Evolutionary conservation across 1,140 invertebrate species (phyloP).

Genomic region (Anastatus disparis): DNA sequence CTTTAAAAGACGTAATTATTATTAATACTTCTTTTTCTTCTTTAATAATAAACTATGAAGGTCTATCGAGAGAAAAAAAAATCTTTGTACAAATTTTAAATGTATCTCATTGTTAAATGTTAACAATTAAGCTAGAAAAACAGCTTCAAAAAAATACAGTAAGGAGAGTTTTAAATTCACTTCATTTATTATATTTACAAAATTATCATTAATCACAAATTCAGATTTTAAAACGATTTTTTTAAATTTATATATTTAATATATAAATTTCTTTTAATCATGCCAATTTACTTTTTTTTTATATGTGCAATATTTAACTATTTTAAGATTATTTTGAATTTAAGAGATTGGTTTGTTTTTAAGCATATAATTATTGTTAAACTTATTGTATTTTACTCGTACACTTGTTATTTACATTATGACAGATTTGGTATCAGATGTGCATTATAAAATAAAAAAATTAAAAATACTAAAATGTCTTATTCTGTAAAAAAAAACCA

Average conservation of each 20-base stretch:
- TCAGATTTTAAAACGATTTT: not conserved
- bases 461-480: not conserved
- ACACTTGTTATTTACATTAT: slow-evolving; percentile 36
- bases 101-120: slow-evolving; percentile 42
- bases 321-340: slow-evolving; percentile 13
- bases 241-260: not conserved
- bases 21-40: slow-evolving; percentile 8
- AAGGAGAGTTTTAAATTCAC: not conserved
- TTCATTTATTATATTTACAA: not conserved
- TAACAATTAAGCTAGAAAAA: slow-evolving; percentile 19
- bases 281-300: slow-evolving; percentile 40
- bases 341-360: slow-evolving; percentile 27
- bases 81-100: slow-evolving; percentile 43
- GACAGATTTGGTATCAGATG: slow-evolving; percentile 33
- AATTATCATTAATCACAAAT: not conserved
- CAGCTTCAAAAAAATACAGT: slow-evolving; percentile 17
- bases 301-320: slow-evolving; percentile 29
- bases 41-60: slow-evolving; percentile 29
- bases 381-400: slow-evolving; percentile 27
- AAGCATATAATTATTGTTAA: slow-evolving; percentile 35
- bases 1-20: slow-evolving; percentile 2
- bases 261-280: slow-evolving; percentile 17
- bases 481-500: too few relatives aligned
- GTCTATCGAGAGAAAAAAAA: slow-evolving; percentile 26
- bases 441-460: slow-evolving; percentile 35